These are phyloP conservation scores for Diplazon laetatorius DNA, from an alignment of 2,888 invertebrate species.

Conservation along the genomic window DNA sequence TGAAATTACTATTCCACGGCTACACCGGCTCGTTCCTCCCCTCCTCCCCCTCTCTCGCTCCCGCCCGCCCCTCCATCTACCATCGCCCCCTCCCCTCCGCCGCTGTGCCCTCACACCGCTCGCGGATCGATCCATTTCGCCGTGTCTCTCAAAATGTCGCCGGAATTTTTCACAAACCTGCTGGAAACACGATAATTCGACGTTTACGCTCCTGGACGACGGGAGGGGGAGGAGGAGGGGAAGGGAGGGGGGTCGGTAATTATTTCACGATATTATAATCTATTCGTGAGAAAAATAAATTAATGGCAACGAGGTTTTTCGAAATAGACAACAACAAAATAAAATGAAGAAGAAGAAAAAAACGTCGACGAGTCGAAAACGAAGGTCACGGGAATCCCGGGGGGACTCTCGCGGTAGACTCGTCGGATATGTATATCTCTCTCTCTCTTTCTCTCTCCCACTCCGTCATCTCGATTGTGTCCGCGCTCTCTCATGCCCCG, in stretches of 20 bases:
- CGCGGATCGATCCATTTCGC: slow-evolving; percentile 62
- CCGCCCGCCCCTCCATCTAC: slow-evolving; percentile 1
- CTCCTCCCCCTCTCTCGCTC: neutral
- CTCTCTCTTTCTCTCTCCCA: slow-evolving; percentile 1
- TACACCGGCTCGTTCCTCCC: neutral
- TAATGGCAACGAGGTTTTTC: no score
- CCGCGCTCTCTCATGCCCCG: no score
- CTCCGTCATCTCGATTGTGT: neutral
- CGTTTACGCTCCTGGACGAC: neutral
- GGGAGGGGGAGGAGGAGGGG: neutral
- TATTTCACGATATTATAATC: neutral
- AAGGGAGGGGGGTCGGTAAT: no score
- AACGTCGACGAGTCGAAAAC: slow-evolving; percentile 28
- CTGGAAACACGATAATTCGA: neutral
- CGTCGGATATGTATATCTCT: slow-evolving; percentile 23
- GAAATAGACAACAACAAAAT: no score
- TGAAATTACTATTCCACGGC: slow-evolving; percentile 47
- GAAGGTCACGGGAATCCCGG: slow-evolving; percentile 54
- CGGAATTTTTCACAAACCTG: slow-evolving; percentile 37
- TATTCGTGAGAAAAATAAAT: slow-evolving; percentile 4
- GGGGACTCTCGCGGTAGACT: slow-evolving; percentile 40
- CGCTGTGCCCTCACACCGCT: slow-evolving; percentile 33
- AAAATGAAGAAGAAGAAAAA: no score
- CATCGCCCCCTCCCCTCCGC: slow-evolving; percentile 9
- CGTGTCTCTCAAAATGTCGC: slow-evolving; percentile 59